Evolutionary conservation across 2,888 invertebrate species (phyloP).

Genomic region (Maniola hyperantus): DNA sequence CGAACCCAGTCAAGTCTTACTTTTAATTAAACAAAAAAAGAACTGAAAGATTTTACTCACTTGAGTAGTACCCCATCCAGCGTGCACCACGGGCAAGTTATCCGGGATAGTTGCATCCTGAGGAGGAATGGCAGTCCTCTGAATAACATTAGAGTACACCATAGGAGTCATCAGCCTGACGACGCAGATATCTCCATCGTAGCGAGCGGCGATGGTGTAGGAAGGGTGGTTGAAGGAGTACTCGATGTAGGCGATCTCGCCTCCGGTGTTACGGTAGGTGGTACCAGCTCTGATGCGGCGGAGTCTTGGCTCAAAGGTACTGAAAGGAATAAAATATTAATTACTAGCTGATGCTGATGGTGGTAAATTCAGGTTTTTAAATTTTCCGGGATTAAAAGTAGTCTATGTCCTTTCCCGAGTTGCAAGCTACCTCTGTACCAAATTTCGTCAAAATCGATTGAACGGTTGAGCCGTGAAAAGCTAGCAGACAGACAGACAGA

Average conservation of each 20-base stretch:
- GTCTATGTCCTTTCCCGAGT: no score
- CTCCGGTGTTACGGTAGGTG: constrained; percentile 55
- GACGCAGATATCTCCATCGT: constrained; percentile 56
- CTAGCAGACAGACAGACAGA: no score
- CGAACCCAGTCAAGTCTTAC: no score
- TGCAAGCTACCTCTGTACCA: no score
- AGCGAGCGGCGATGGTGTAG: constrained; percentile 42
- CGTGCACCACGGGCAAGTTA: constrained; percentile 48
- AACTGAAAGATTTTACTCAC: constrained; percentile 49
- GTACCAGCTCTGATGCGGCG: constrained; percentile 62
- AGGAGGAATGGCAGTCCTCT: constrained; percentile 44
- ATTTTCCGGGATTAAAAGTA: no score
- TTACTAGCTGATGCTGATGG: no score
- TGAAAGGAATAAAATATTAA: constrained; percentile 33
- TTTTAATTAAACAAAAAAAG: no score
- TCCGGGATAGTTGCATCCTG: constrained; percentile 43
- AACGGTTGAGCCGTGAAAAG: no score
- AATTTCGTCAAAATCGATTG: no score
- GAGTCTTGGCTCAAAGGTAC: constrained; percentile 40
- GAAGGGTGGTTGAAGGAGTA: constrained; percentile 51
- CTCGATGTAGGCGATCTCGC: constrained; percentile 46
- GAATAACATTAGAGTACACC: constrained; percentile 44
- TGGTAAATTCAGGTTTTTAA: no score
- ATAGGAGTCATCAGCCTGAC: constrained; percentile 44
- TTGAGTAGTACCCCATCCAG: constrained; percentile 57